Conservation (phyloP, 2,797 vertebrate species). For the Lemur catta region DNA sequence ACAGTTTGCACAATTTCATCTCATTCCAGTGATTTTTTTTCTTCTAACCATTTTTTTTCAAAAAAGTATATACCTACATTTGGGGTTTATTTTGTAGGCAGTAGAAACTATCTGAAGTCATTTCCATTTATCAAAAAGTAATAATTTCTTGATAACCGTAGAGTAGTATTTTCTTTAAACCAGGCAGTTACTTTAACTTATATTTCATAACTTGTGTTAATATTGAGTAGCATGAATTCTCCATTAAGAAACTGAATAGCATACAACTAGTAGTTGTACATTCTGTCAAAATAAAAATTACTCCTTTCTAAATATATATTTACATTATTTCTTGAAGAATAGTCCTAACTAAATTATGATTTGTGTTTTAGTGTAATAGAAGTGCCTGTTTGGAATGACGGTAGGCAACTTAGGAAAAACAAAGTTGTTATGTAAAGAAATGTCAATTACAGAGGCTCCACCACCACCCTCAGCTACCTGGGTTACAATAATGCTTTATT, state of each 20-base stretch:
- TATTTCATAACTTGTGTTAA: slow-evolving; percentile 47
- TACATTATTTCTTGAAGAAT: slow-evolving; percentile 51
- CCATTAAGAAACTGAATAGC: slow-evolving; percentile 56
- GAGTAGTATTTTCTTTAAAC: slow-evolving; percentile 51
- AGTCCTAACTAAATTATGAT: slow-evolving; percentile 64
- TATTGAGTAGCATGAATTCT: slow-evolving; percentile 62
- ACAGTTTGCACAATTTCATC: slow-evolving; percentile 77
- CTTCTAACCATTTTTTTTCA: slow-evolving; percentile 52
- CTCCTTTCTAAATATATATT: slow-evolving; percentile 52
- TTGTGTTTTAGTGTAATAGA: slow-evolving; percentile 59
- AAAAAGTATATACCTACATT: not conserved
- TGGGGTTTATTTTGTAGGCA: slow-evolving; percentile 54
- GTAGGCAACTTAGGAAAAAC: slow-evolving; percentile 61
- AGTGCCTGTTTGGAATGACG: slow-evolving; percentile 63
- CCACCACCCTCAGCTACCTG: slow-evolving; percentile 68
- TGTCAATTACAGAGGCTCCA: not conserved
- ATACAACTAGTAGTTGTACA: slow-evolving; percentile 73
- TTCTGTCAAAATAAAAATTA: slow-evolving; percentile 78
- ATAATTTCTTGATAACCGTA: slow-evolving; percentile 75
- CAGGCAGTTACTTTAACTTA: slow-evolving; percentile 45
- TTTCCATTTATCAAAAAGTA: no score
- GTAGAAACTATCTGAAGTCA: no score
- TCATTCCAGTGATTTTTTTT: slow-evolving; percentile 46
- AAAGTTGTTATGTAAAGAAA: slow-evolving; percentile 40
- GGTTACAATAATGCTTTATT: slow-evolving; percentile 78